Evolutionary conservation across 1,140 invertebrate genomes (phyloP).

Genomic region (Diuraphis noxia): DNA sequence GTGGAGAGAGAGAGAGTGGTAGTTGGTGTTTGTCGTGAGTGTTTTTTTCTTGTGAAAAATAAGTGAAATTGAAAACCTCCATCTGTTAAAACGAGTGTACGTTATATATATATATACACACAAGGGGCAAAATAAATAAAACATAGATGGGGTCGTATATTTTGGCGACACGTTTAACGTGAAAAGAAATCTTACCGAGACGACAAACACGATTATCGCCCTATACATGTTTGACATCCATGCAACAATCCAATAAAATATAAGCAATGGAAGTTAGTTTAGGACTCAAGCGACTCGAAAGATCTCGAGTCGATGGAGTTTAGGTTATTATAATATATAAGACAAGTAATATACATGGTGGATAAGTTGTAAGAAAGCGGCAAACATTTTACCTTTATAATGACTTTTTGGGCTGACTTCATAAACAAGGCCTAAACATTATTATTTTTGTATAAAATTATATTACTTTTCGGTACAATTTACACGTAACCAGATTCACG

Average conservation of each 20-base stretch:
- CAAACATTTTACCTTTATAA: background rate
- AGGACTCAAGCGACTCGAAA: background rate
- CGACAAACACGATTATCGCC: background rate
- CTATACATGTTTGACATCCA: background rate
- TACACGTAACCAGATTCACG: background rate
- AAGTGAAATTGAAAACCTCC: background rate
- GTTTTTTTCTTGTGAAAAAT: conserved; percentile 11
- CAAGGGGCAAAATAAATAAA: background rate
- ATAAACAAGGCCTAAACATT: background rate
- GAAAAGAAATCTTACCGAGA: background rate
- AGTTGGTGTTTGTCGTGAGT: background rate
- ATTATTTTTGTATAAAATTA: background rate
- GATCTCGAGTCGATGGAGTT: background rate
- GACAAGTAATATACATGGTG: background rate
- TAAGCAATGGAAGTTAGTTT: background rate
- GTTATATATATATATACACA: background rate
- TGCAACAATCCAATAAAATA: background rate
- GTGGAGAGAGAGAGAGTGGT: background rate
- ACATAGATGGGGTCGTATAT: background rate
- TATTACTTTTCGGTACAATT: background rate
- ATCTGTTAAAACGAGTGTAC: conserved; percentile 1
- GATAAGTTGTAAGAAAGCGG: background rate
- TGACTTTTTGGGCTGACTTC: background rate
- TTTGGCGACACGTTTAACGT: background rate
- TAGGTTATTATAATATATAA: background rate